Evolutionary conservation across 92 coral and sea anemone genomes (phyloP).

Genomic region (Epizoanthus fatuus): DNA sequence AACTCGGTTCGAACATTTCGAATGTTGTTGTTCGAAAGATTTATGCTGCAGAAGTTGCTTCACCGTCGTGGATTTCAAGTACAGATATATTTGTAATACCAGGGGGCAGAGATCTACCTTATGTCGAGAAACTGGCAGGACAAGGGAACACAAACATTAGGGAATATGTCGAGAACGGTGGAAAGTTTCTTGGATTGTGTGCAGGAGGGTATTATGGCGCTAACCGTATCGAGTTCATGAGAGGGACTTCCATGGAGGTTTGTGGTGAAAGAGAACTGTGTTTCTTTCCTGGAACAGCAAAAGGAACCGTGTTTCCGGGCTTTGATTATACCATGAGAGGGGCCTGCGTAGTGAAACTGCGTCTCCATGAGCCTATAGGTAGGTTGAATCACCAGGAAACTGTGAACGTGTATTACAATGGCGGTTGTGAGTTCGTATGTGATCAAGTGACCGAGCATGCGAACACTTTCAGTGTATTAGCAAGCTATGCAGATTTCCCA

Average conservation of each 20-base stretch:
- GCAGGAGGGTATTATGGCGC: conserved; percentile 40
- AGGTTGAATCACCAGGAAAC: not conserved
- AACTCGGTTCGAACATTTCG: not conserved
- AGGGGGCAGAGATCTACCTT: conserved; percentile 32
- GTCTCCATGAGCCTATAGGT: conserved; percentile 8
- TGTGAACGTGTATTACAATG: conserved; percentile 8
- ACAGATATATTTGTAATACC: conserved; percentile 22
- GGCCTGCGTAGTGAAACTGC: conserved; percentile 1
- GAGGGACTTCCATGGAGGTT: not conserved
- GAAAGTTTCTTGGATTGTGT: conserved; percentile 25
- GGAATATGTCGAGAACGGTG: conserved; percentile 14
- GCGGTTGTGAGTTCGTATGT: conserved; percentile 11
- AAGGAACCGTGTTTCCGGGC: conserved; percentile 22
- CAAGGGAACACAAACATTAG: not conserved
- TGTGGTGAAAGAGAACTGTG: conserved; percentile 29
- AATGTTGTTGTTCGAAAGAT: conserved; percentile 22
- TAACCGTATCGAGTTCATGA: not conserved
- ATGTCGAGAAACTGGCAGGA: conserved; percentile 4
- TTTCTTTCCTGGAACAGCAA: conserved; percentile 27
- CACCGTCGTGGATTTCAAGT: not conserved
- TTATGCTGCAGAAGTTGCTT: conserved; percentile 9
- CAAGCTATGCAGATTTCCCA: conserved; percentile 24
- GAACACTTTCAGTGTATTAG: not conserved
- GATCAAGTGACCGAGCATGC: not conserved
- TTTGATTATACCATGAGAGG: conserved; percentile 25